Conservation (phyloP, 2,797 vertebrate species). For the Macropodus opercularis region DNA sequence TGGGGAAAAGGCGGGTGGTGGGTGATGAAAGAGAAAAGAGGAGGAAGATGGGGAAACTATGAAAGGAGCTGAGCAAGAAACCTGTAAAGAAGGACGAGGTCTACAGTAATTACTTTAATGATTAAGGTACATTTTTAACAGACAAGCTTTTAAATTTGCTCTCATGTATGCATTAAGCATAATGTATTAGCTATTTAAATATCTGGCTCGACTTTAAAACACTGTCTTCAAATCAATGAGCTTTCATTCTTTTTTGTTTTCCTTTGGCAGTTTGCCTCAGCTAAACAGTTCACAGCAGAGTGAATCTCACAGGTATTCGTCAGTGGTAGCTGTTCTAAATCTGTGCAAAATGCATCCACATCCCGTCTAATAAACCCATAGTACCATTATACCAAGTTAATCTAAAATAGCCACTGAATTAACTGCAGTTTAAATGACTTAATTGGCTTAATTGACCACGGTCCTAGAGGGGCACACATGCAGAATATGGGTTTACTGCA, state of each 20-base stretch:
- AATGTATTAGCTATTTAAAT: not conserved
- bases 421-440: constrained; percentile 45
- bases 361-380: constrained; percentile 25
- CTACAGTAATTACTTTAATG: too few relatives aligned
- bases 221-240: not conserved
- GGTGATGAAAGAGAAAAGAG: not conserved
- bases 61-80: too few relatives aligned
- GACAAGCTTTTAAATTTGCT: too few relatives aligned
- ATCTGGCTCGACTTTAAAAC: not conserved
- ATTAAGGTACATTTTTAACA: too few relatives aligned
- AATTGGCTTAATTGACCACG: constrained; percentile 33
- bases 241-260: not conserved
- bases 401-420: constrained; percentile 39
- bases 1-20: not conserved
- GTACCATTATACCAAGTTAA: constrained; percentile 43
- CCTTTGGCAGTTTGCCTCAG: not conserved
- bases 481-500: not conserved
- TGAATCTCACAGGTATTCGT: not conserved
- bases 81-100: too few relatives aligned
- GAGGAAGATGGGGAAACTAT: not conserved
- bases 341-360: constrained; percentile 34
- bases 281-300: not conserved
- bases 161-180: too few relatives aligned
- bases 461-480: constrained; percentile 15
- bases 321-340: not conserved